Evolutionary conservation across 2,797 vertebrate genomes (phyloP), one percentile per base, ranked within the genome.

Genomic region (Myoxocephalus aenaeus): DNA sequence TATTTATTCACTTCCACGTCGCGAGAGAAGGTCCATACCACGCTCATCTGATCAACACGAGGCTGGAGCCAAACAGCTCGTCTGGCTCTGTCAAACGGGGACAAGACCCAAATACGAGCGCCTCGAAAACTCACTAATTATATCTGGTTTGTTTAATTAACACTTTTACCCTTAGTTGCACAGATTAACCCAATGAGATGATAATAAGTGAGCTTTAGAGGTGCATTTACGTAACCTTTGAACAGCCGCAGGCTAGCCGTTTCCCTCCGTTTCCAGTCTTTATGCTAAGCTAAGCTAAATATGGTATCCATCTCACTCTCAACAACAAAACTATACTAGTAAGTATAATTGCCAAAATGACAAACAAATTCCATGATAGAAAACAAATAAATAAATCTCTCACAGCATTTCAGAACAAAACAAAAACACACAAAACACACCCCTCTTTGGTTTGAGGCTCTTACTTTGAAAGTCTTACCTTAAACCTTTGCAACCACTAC

Each of bases 401-500:
- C 73, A 87, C 82, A 80, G 72, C 80, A 86, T 75, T 14, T 63
- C 36, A 48, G 71, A 46, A 70, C 15, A 22, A 74, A 40, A 64
- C 63, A 57, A 22, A 74, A 40, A 64, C 63, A 57, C 70, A 83
- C n/a, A 70, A 48, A 87, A 10, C 20, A 48, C 17, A 14, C 11
- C 13, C 13, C 53, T 53, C 36, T 38, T 29, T 58, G 2, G 0
- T 58, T 71, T 56, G 53, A 73, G 69, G 38, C 65, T 59, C 68
- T 80, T 61, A 76, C 56, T 85, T 73, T 64, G 18, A 88, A 95
- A 92, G 93, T 79, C 98, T 99, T 99, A 99, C 98, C 98, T 99
- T 99, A 96, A 99, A 99, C 97, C 98, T 99, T 96, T 97, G 97
- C 96, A 99, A 99, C 98, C 98, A 99, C 98, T 99, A 96, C 85